These are phyloP conservation scores for Setophaga coronata DNA, from an alignment of 2,113 vertebrate species.

Conservation along the genomic window DNA sequence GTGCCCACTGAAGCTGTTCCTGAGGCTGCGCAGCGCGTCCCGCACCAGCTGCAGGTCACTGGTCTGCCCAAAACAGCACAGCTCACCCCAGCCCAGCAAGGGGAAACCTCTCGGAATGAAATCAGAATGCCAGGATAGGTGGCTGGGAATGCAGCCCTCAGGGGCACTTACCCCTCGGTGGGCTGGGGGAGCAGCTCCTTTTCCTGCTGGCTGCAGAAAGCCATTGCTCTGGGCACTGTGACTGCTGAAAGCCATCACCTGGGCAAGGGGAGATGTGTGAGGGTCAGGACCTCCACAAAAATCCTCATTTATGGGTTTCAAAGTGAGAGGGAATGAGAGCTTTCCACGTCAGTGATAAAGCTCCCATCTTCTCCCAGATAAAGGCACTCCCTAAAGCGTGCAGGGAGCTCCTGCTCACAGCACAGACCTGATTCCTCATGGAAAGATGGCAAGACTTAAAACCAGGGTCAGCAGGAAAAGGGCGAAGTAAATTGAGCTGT, in stretches of 20 bases:
- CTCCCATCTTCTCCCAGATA: background rate
- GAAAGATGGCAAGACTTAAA: background rate
- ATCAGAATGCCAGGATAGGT: background rate
- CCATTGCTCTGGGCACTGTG: slow-evolving; percentile 84
- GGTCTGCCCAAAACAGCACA: slow-evolving; percentile 67
- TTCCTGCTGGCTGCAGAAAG: slow-evolving; percentile 76
- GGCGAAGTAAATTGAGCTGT: background rate
- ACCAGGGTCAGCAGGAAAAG: background rate
- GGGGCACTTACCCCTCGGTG: slow-evolving; percentile 78
- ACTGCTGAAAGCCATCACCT: slow-evolving; percentile 65
- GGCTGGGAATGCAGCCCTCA: background rate
- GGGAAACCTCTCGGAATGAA: background rate
- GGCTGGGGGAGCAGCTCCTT: slow-evolving; percentile 68
- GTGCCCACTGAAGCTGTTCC: slow-evolving; percentile 91
- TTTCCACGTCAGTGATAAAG: background rate
- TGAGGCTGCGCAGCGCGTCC: slow-evolving; percentile 90
- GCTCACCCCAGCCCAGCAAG: background rate
- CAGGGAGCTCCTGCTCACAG: background rate
- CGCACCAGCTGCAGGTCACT: slow-evolving; percentile 92
- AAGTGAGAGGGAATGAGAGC: background rate
- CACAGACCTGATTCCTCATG: background rate
- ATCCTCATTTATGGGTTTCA: background rate
- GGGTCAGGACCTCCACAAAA: background rate
- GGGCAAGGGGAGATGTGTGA: background rate
- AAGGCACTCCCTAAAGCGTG: background rate